Conservation (phyloP, 2,113 vertebrate species). For the Bubo bubo region DNA sequence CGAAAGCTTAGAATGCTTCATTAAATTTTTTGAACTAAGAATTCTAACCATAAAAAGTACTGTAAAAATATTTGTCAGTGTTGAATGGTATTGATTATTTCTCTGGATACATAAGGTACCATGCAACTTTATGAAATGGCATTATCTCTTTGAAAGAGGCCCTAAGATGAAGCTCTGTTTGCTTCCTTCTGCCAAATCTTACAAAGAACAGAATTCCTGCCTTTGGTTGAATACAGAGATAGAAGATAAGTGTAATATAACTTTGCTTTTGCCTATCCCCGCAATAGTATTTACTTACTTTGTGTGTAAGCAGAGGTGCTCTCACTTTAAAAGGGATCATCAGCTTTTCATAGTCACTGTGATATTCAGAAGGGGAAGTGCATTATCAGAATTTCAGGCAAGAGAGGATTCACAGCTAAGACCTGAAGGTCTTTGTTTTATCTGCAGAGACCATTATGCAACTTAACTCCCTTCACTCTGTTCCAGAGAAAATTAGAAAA, state of each 20-base stretch:
- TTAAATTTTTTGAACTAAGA: neutral
- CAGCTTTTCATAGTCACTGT: neutral
- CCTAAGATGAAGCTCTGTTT: neutral
- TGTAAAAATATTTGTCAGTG: neutral
- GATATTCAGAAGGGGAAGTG: neutral
- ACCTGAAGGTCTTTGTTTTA: neutral
- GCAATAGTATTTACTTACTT: neutral
- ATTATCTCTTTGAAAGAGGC: neutral
- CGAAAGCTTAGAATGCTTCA: neutral
- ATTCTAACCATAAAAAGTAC: neutral
- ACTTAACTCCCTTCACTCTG: neutral
- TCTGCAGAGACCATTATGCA: neutral
- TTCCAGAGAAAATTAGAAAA: neutral
- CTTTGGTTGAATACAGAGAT: neutral
- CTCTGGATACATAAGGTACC: accelerated
- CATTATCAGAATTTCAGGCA: neutral
- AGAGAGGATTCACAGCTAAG: neutral
- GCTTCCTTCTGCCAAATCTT: neutral
- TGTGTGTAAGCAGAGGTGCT: neutral
- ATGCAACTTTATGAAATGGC: neutral
- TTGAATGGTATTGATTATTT: neutral
- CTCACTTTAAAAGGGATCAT: neutral
- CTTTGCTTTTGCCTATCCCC: neutral
- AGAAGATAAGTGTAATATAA: neutral
- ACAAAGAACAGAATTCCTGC: neutral